phyloP scores from a whole-genome alignment of 2,113 vertebrate genomes.

The Elachura formosa region DNA sequence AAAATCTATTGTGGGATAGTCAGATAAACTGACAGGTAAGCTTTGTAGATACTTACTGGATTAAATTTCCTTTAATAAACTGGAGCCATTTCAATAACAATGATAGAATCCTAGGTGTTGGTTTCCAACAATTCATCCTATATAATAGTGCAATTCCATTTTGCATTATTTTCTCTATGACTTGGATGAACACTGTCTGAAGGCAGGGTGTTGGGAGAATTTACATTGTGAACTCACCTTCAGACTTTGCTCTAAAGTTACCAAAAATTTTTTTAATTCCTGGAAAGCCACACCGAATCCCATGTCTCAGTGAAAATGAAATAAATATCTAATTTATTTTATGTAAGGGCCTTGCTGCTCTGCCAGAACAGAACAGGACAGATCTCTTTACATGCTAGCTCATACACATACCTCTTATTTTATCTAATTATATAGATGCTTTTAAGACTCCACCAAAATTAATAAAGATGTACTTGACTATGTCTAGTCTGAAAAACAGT shows the following conservation, averaged over 20 bases:
- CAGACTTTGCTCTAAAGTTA: neutral
- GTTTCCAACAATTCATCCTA: neutral
- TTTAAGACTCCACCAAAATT: neutral
- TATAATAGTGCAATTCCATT: neutral
- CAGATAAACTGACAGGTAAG: neutral
- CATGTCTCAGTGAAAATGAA: neutral
- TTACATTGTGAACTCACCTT: neutral
- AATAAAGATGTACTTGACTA: neutral
- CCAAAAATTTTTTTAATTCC: neutral
- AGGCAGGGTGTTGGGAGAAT: neutral
- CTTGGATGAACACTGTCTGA: neutral
- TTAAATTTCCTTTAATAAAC: conserved; percentile 1
- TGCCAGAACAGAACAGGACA: neutral
- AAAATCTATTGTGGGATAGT: neutral
- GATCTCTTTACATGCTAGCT: neutral
- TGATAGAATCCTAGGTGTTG: neutral
- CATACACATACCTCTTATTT: neutral
- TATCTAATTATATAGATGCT: neutral
- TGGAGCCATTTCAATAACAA: neutral
- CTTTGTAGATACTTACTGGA: neutral
- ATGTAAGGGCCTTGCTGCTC: neutral
- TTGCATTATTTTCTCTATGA: neutral
- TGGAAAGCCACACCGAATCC: neutral
- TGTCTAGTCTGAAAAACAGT: neutral
- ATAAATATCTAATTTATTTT: neutral